These are phyloP conservation scores for Epistrophe eligans DNA, from an alignment of 2,888 invertebrate genomes.

Conservation along the genomic window DNA sequence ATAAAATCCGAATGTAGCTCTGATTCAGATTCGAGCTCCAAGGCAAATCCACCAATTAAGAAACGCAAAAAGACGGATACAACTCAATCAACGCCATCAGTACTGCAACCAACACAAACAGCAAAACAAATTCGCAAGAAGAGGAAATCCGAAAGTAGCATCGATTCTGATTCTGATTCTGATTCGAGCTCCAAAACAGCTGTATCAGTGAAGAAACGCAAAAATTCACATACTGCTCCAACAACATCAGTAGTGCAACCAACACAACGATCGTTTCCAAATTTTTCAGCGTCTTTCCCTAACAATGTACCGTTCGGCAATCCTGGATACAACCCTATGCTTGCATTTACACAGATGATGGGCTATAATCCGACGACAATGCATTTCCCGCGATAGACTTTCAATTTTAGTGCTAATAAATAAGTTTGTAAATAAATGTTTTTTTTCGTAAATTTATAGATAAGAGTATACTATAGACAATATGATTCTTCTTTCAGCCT, in stretches of 20 bases:
- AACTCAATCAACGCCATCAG: neutral
- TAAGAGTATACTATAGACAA: neutral
- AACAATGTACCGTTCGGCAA: constrained; percentile 25
- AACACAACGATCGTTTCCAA: constrained; percentile 1
- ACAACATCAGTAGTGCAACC: neutral
- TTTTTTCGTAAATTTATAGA: neutral
- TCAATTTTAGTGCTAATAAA: neutral
- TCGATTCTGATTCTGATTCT: constrained; percentile 29
- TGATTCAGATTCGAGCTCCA: constrained; percentile 40
- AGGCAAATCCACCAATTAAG: constrained; percentile 31
- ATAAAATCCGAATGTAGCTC: constrained; percentile 14
- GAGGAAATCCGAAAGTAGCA: constrained; percentile 14
- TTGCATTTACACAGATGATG: constrained; percentile 68
- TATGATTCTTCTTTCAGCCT: neutral
- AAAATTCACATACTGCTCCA: constrained; percentile 24
- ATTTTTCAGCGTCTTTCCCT: constrained; percentile 23
- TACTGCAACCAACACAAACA: neutral
- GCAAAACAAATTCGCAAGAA: constrained; percentile 34
- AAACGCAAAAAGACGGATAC: constrained; percentile 46
- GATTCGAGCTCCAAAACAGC: constrained; percentile 26
- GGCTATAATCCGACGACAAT: constrained; percentile 43
- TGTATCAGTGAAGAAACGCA: constrained; percentile 38
- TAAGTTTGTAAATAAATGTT: neutral
- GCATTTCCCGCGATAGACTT: constrained; percentile 55
- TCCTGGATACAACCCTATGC: constrained; percentile 61